Conservation (phyloP, 2,888 invertebrate genomes). For the Peribatodes rhomboidaria region DNA sequence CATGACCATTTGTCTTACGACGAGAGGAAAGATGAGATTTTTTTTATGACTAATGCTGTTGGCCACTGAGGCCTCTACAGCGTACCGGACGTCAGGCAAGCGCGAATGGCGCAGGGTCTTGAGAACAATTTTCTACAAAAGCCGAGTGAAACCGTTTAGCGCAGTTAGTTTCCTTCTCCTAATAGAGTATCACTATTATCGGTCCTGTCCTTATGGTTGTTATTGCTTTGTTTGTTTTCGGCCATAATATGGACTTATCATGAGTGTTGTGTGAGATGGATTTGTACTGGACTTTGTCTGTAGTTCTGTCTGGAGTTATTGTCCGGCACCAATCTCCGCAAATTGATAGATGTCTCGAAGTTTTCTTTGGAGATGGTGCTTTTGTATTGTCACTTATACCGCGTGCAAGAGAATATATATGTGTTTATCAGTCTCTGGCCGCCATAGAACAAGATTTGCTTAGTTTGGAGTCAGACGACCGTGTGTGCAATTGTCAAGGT, state of each 20-base stretch:
- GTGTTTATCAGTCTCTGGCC: too few species aligned
- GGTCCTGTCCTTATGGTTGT: neutral
- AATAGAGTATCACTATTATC: neutral
- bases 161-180: neutral
- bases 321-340: neutral
- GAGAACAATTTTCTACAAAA: too few species aligned
- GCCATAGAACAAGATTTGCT: too few species aligned
- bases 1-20: too few species aligned
- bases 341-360: neutral
- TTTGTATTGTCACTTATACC: neutral
- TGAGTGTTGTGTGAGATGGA: neutral
- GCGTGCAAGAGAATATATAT: too few species aligned
- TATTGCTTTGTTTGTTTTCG: conserved; percentile 20
- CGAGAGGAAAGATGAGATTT: too few species aligned
- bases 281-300: neutral
- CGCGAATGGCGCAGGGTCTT: too few species aligned
- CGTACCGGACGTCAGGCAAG: too few species aligned
- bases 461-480: too few species aligned
- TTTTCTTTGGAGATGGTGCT: neutral
- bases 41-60: too few species aligned
- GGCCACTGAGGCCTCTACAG: too few species aligned
- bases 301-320: neutral
- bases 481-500: too few species aligned
- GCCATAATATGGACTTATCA: neutral
- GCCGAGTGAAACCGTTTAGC: neutral